Evolutionary conservation across 2,113 vertebrate species (phyloP).

Genomic region (Oceanodroma tethys): DNA sequence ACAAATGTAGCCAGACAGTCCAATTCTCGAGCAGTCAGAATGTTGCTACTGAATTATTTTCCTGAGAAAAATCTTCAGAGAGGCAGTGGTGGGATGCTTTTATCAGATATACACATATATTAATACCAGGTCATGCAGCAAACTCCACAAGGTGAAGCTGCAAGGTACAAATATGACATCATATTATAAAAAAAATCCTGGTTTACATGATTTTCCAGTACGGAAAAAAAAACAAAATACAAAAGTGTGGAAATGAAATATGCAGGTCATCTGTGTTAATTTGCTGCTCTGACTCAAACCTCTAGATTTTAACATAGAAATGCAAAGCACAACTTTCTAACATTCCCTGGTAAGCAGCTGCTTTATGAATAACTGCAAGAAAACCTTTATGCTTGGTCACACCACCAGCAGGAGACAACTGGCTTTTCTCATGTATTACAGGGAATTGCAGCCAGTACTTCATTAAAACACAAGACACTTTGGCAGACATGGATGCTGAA

Average conservation of each 20-base stretch:
- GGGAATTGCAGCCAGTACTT: slow-evolving; percentile 54
- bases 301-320: slow-evolving; percentile 27
- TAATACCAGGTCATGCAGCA: background rate
- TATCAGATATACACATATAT: background rate
- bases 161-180: background rate
- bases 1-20: background rate
- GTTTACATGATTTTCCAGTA: background rate
- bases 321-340: background rate
- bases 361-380: slow-evolving; percentile 51
- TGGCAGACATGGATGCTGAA: slow-evolving; percentile 67
- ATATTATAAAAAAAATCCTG: background rate
- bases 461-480: slow-evolving; percentile 71
- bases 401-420: slow-evolving; percentile 56
- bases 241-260: background rate
- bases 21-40: background rate
- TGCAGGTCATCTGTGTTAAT: background rate
- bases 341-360: slow-evolving; percentile 12
- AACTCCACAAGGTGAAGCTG: background rate
- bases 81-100: background rate
- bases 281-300: background rate
- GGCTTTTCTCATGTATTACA: slow-evolving; percentile 62
- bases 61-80: slow-evolving; percentile 18
- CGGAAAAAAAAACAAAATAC: background rate
- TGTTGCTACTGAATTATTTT: background rate
- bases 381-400: slow-evolving; percentile 64